Conservation (phyloP, 2,888 invertebrate genomes). For the Cantharis lateralis region DNA sequence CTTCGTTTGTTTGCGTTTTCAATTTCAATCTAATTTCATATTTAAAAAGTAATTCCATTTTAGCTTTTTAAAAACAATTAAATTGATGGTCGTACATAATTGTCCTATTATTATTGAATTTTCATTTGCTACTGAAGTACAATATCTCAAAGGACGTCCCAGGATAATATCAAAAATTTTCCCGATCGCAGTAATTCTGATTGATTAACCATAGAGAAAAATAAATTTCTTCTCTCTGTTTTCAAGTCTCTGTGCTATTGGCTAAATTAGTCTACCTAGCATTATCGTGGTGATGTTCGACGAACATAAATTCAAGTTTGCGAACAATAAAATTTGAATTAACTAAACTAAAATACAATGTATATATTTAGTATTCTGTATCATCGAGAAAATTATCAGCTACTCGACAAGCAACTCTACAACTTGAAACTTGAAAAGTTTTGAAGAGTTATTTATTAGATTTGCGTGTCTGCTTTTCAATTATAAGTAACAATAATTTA, state of each 20-base stretch:
- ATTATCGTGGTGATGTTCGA: not conserved
- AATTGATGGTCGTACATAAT: not conserved
- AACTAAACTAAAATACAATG: not conserved
- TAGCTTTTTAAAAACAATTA: not conserved
- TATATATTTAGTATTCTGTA: not conserved
- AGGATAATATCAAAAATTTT: not conserved
- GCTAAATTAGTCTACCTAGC: not conserved
- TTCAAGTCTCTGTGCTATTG: not conserved
- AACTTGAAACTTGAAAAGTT: not conserved
- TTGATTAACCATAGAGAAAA: not conserved
- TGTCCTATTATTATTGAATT: not conserved
- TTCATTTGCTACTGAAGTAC: not conserved
- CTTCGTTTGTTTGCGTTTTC: too few relatives aligned
- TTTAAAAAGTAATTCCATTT: not conserved
- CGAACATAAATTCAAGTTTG: not conserved
- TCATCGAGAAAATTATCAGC: not conserved
- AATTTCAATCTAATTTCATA: not conserved
- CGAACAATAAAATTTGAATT: not conserved
- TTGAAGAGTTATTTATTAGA: constrained; percentile 11
- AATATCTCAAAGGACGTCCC: not conserved
- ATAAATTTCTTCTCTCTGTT: not conserved
- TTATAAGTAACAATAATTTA: constrained; percentile 12
- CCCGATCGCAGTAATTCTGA: not conserved
- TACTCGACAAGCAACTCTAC: not conserved
- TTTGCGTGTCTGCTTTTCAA: constrained; percentile 17